Conservation (phyloP, 2,113 vertebrate species). For the Piprites chloris region DNA sequence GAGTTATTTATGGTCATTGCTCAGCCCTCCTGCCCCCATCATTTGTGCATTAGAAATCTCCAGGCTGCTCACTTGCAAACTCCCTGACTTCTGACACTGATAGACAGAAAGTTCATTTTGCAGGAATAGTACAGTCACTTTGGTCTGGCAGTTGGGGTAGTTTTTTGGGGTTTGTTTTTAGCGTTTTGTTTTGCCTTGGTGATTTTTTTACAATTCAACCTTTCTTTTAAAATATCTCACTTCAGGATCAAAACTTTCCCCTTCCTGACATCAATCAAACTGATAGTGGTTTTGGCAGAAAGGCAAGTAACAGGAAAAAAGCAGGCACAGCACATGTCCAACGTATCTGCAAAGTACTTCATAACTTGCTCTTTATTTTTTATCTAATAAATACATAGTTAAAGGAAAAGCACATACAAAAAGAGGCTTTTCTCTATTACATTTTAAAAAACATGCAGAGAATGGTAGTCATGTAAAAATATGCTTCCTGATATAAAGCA, state of each 20-base stretch:
- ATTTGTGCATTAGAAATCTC: not conserved
- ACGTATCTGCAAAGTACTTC: not conserved
- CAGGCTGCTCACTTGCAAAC: not conserved
- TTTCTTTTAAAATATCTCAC: not conserved
- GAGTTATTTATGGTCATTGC: slow-evolving; percentile 45
- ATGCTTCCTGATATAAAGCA: not conserved
- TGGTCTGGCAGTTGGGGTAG: not conserved
- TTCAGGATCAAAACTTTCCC: not conserved
- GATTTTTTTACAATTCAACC: not conserved
- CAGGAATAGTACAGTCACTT: not conserved
- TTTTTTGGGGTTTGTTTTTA: not conserved
- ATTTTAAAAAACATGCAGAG: not conserved
- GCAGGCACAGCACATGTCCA: not conserved
- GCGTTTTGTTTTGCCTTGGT: not conserved
- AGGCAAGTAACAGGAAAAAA: not conserved
- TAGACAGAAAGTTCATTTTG: not conserved
- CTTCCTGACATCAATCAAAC: slow-evolving; percentile 30
- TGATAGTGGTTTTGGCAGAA: slow-evolving; percentile 12
- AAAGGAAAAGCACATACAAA: not conserved
- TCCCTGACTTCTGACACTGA: not conserved
- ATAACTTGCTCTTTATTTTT: not conserved
- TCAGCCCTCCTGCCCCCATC: not conserved
- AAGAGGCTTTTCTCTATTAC: not conserved
- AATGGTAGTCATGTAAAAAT: not conserved
- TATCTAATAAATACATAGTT: not conserved